A percentile compares a stretch with the other conserved stretches of the same genome.
These are phyloP conservation scores for Microcebus jonahi DNA, from an alignment of 2,113 vertebrate species.

Conservation along the genomic window DNA sequence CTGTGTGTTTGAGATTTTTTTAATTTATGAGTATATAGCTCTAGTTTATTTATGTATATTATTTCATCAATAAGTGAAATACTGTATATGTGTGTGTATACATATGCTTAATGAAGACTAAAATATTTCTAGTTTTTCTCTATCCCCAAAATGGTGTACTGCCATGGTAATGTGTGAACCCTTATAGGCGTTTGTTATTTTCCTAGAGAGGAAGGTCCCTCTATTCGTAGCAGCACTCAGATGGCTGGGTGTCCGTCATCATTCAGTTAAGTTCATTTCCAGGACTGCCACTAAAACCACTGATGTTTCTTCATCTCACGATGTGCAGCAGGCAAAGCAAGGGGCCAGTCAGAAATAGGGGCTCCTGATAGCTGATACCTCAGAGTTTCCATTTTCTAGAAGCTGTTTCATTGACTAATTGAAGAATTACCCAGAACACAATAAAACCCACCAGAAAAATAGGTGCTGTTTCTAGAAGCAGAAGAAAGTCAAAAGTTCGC, in stretches of 20 bases:
- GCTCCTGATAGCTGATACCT: no score
- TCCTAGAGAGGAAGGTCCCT: not conserved
- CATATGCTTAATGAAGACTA: not conserved
- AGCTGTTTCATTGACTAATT: not conserved
- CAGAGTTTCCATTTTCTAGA: not conserved
- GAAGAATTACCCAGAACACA: not conserved
- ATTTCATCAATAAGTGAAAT: not conserved
- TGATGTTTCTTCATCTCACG: rapidly evolving
- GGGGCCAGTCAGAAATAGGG: rapidly evolving
- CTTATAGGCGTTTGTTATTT: not conserved
- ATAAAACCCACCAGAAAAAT: not conserved
- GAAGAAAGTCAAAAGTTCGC: rapidly evolving
- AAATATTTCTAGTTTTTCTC: no score
- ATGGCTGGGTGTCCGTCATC: rapidly evolving
- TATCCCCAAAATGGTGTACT: not conserved
- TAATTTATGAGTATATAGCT: not conserved
- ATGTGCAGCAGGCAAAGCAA: no score
- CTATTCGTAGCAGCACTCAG: rapidly evolving
- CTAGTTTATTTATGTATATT: not conserved
- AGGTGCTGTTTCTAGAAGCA: rapidly evolving
- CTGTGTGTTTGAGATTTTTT: not conserved
- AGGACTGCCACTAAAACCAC: rapidly evolving
- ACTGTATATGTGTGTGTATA: rapidly evolving
- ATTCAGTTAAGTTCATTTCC: not conserved
- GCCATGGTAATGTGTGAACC: rapidly evolving